phyloP scores from a whole-genome alignment of 2,888 invertebrate species.

The Anaspis maculata region DNA sequence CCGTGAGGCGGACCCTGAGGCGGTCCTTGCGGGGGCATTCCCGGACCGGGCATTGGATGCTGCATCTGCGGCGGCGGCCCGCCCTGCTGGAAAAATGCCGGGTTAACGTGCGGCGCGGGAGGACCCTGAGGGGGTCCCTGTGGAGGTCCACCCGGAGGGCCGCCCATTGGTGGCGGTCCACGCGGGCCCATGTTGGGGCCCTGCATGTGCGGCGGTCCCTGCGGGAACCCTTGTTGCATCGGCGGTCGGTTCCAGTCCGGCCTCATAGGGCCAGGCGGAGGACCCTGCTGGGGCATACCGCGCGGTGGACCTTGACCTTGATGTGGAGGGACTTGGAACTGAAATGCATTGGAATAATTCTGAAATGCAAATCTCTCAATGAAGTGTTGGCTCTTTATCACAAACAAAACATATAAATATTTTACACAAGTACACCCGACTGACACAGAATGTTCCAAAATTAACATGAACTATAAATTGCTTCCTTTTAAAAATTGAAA shows the following conservation, averaged over 20 bases:
- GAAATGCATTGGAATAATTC: too few relatives aligned
- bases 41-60: constrained; percentile 50
- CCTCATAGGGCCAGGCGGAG: constrained; percentile 52
- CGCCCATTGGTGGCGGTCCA: constrained; percentile 50
- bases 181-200: constrained; percentile 49
- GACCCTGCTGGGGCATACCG: constrained; percentile 54
- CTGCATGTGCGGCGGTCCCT: constrained; percentile 64
- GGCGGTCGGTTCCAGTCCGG: constrained; percentile 71
- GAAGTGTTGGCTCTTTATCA: too few relatives aligned
- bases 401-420: too few relatives aligned
- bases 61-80: constrained; percentile 52
- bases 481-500: too few relatives aligned
- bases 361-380: too few relatives aligned
- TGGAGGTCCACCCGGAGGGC: constrained; percentile 42
- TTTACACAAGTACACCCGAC: too few relatives aligned
- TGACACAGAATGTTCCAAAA: too few relatives aligned
- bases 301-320: constrained; percentile 51
- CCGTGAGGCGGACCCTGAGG: constrained; percentile 58
- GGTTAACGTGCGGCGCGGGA: constrained; percentile 92
- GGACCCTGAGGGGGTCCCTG: constrained; percentile 51
- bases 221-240: constrained; percentile 60
- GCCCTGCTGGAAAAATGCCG: constrained; percentile 87
- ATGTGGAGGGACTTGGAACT: constrained; percentile 51
- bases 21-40: constrained; percentile 44
- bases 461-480: too few relatives aligned